Percentiles rank a stretch among this genome's conserved stretches.
Conservation (phyloP, 2,888 invertebrate species). For the Onchidella celtica region DNA sequence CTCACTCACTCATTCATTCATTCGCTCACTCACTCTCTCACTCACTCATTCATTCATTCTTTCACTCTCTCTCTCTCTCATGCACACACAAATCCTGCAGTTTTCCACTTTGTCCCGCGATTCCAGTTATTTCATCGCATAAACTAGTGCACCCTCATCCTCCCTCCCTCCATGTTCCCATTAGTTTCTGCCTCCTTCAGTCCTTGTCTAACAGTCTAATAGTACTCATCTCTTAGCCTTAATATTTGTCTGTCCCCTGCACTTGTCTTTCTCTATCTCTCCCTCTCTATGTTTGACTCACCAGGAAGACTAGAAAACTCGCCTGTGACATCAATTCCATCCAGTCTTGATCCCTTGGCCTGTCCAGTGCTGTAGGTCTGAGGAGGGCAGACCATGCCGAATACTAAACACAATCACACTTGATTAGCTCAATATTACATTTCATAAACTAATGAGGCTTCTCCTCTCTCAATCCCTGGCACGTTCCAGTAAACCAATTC, state of each 20-base stretch:
- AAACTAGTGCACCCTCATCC: no score
- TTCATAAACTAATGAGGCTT: slow-evolving; percentile 30
- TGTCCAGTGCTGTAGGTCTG: background rate
- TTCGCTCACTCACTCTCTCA: no score
- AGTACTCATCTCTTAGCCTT: background rate
- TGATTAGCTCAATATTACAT: slow-evolving; percentile 41
- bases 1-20: no score
- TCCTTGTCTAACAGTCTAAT: background rate
- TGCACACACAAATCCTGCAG: no score
- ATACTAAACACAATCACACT: background rate
- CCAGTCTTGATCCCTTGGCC: background rate
- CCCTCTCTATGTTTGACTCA: no score
- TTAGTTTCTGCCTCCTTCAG: background rate
- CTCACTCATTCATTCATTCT: no score
- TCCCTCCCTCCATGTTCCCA: background rate
- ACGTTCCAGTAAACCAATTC: slow-evolving; percentile 37
- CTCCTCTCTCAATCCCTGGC: background rate
- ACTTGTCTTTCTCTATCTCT: no score
- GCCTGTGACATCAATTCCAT: background rate
- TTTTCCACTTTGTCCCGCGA: no score
- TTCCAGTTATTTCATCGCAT: no score
- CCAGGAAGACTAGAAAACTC: background rate
- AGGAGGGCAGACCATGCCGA: background rate
- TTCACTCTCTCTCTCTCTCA: no score
- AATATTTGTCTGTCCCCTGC: no score